Base-by-base conservation (phyloP, 2,888 invertebrate genomes). In the Cephalotes varians region DNA sequence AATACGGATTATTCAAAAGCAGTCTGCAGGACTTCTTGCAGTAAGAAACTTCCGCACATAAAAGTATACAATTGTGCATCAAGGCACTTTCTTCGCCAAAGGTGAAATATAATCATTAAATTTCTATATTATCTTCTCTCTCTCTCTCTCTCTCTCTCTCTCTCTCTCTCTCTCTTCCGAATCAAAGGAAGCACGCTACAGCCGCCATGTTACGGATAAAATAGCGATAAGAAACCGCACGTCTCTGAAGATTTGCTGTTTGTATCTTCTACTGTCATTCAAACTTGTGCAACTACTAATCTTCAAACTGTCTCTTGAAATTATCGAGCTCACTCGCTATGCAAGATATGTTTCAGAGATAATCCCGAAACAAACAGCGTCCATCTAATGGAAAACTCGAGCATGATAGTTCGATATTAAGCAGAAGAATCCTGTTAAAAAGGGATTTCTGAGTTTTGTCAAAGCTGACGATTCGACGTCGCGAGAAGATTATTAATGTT, bases 51-150 rank as follows among this genome's bases (percentile, higher is more conserved):
- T n/a, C 4, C 18, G 28, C 40, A 4, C n/a, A 21, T 47, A 28
- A 25, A 0, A 47, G 49, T 40, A 18, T 40, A 49, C 37, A 12
- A n/a, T 67, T 37, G 76, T 67, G 76, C 65, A 67, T n/a, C 67
- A 65, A 76, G 67, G 76, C 76, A 76, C 76, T 76, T 76, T 76
- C 28, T 10, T 37, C 28, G n/a, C 7, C 28, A 34, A 40, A 10
- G 15, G n/a, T n/a, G 12, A 44, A 60, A 18, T 73, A 10, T 12
- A 21, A 40, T 47, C 31, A 6, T 21, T 34, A 34, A 64, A 34
- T 49, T 34, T 49, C 18, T 47, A 9, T 37, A 34, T 37, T 49
- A 62, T 49, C n/a, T n/a, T n/a, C n/a, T n/a, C n/a, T n/a, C n/a
- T n/a, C n/a, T n/a, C n/a, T n/a, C n/a, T n/a, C n/a, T n/a, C n/a